phyloP scores from a whole-genome alignment of 92 coral and sea anemone species.

The Epizoanthus ramosus region DNA sequence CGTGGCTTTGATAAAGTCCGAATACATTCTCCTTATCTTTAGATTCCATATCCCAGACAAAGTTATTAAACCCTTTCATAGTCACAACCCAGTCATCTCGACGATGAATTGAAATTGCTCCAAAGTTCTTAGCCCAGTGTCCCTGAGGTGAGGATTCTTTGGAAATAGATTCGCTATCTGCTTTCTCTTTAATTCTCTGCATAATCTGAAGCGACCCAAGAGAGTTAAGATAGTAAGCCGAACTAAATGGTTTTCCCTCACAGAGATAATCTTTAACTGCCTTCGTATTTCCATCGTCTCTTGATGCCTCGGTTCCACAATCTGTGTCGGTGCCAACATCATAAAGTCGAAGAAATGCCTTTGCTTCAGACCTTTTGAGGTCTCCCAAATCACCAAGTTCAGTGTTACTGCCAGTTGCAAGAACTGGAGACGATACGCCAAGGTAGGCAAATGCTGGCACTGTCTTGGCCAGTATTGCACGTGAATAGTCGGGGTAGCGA shows the following conservation, averaged over 20 bases:
- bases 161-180: no score
- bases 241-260: conserved; percentile 32
- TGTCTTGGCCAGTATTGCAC: no score
- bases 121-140: conserved; percentile 52
- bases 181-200: conserved; percentile 28
- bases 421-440: not conserved
- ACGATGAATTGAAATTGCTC: no score
- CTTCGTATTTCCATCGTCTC: not conserved
- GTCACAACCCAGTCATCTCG: no score
- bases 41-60: conserved; percentile 58
- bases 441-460: conserved; percentile 49
- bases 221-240: conserved; percentile 56
- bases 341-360: not conserved
- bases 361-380: no score
- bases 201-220: conserved; percentile 57
- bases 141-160: no score
- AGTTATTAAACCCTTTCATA: no score
- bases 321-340: not conserved
- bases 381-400: not conserved
- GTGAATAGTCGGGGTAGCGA: no score
- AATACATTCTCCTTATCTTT: conserved; percentile 37
- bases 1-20: no score
- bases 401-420: not conserved
- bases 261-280: conserved; percentile 19
- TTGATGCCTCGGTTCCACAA: no score